phyloP scores from a whole-genome alignment of 2,888 invertebrate species.

The Pterostichus madidus region DNA sequence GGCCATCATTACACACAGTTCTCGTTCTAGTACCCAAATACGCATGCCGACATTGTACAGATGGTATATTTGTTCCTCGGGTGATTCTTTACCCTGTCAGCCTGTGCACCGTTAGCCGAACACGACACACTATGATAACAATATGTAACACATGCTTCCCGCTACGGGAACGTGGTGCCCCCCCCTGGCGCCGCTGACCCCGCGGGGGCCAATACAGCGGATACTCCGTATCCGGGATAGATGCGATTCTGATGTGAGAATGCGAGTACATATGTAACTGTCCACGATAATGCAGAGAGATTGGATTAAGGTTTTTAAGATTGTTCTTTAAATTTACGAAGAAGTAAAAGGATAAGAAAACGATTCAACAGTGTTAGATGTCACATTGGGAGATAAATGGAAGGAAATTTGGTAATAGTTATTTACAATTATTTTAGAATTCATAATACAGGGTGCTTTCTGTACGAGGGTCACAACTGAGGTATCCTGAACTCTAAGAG shows the following conservation, averaged over 20 bases:
- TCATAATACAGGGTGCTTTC: no score
- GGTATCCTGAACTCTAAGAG: no score
- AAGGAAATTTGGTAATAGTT: no score
- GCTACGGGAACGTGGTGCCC: conserved; percentile 18
- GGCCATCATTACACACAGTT: no score
- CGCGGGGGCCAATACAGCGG: neutral
- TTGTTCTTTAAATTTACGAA: neutral
- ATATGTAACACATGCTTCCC: conserved; percentile 65
- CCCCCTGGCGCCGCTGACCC: neutral
- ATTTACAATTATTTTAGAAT: no score
- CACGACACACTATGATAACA: conserved; percentile 65
- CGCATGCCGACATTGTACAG: neutral
- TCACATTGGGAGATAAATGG: no score
- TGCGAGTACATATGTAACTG: conserved; percentile 25
- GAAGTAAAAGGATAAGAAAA: neutral
- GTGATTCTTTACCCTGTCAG: conserved; percentile 65
- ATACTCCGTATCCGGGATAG: conserved; percentile 33
- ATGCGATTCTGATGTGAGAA: conserved; percentile 16
- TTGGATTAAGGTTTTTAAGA: neutral
- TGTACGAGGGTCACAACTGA: no score
- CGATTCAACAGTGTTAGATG: no score
- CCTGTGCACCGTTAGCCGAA: conserved; percentile 59
- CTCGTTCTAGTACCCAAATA: no score
- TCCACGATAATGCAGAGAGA: neutral
- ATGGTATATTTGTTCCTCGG: conserved; percentile 44